Evolutionary conservation across 2,888 invertebrate species (phyloP).

Genomic region (Tachina lurida): DNA sequence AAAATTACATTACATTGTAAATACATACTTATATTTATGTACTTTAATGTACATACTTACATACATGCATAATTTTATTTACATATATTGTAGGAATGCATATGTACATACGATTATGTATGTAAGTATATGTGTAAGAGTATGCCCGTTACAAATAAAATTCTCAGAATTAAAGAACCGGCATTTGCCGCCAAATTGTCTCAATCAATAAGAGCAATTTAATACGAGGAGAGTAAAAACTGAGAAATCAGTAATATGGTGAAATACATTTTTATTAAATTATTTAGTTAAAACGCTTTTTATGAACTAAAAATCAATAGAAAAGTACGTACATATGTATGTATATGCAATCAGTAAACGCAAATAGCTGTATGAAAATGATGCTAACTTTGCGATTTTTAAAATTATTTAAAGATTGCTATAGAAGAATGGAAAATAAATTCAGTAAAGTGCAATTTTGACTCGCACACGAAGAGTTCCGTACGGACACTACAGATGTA

Average conservation of each 20-base stretch:
- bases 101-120: background rate
- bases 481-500: too few species aligned
- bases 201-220: background rate
- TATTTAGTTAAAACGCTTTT: background rate
- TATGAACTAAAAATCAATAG: too few species aligned
- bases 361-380: background rate
- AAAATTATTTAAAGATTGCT: background rate
- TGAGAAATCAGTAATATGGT: background rate
- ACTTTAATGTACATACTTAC: too few species aligned
- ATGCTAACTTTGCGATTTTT: background rate
- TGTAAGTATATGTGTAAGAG: background rate
- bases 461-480: too few species aligned
- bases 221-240: background rate
- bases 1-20: too few species aligned
- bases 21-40: too few species aligned
- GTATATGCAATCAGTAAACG: background rate
- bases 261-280: background rate
- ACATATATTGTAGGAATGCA: background rate
- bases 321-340: too few species aligned
- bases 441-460: too few species aligned
- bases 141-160: background rate
- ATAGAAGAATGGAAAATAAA: too few species aligned
- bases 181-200: background rate
- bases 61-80: too few species aligned
- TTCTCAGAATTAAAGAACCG: background rate